These are phyloP conservation scores for Carabus problematicus DNA, from an alignment of 2,888 invertebrate genomes.

Conservation along the genomic window DNA sequence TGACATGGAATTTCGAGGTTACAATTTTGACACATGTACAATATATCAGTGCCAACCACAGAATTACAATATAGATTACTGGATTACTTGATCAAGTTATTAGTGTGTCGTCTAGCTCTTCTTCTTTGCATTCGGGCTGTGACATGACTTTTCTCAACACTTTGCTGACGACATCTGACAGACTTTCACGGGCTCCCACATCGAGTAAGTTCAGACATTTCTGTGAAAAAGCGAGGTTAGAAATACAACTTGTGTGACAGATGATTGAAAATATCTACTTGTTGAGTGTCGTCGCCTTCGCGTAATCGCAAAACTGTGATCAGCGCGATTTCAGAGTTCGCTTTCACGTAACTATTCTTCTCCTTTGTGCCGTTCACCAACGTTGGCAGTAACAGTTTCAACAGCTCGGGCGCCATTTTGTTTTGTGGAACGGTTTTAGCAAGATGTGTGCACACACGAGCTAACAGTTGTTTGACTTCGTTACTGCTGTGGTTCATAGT, in stretches of 20 bases:
- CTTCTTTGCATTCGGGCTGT: conserved; percentile 84
- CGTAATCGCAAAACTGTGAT: conserved; percentile 83
- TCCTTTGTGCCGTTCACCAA: conserved; percentile 98
- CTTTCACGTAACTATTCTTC: conserved; percentile 94
- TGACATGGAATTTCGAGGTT: conserved; percentile 13
- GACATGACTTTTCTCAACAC: conserved; percentile 80
- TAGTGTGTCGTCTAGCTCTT: conserved; percentile 91
- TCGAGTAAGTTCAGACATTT: conserved; percentile 80
- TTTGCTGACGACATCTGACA: conserved; percentile 89
- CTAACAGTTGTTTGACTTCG: conserved; percentile 92
- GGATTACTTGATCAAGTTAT: conserved; percentile 69
- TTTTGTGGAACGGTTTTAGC: conserved; percentile 70
- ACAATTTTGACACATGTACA: conserved; percentile 33
- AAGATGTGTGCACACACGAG: conserved; percentile 78
- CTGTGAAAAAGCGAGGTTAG: conserved; percentile 66
- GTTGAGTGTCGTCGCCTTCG: conserved; percentile 74
- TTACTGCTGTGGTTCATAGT: conserved; percentile 93
- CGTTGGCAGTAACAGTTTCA: conserved; percentile 84
- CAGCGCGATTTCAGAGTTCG: conserved; percentile 91
- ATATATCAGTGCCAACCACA: conserved; percentile 31
- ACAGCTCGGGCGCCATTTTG: conserved; percentile 71
- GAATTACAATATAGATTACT: conserved; percentile 6
- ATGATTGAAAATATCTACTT: conserved; percentile 61
- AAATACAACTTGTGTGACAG: too few relatives aligned
- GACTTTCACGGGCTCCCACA: conserved; percentile 85